phyloP scores from a whole-genome alignment of 2,113 vertebrate species.

The Micromys minutus region DNA sequence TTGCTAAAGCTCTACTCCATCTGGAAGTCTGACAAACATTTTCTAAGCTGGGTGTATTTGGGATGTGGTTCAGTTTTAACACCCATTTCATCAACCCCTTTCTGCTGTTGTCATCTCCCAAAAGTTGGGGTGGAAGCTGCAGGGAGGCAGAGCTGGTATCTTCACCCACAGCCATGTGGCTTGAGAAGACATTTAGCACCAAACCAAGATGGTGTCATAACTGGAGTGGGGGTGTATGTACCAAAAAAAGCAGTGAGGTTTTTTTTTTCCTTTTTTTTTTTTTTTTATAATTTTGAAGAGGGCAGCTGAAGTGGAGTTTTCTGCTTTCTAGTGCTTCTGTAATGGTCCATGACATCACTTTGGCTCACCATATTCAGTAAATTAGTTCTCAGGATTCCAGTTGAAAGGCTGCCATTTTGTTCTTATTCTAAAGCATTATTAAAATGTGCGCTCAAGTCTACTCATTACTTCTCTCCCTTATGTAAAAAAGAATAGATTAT shows the following conservation, averaged over 20 bases:
- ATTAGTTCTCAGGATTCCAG: conserved; percentile 25
- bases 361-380: conserved; percentile 38
- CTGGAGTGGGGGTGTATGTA: not conserved
- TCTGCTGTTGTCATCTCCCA: not conserved
- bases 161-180: conserved; percentile 32
- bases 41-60: not conserved
- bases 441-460: conserved; percentile 29
- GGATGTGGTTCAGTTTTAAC: conserved; percentile 25
- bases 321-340: conserved; percentile 18
- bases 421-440: conserved; percentile 8
- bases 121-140: not conserved
- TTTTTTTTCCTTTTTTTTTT: not conserved
- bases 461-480: conserved; percentile 18
- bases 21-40: conserved; percentile 8
- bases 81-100: not conserved
- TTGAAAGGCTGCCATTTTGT: not conserved
- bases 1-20: conserved; percentile 1
- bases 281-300: conserved; percentile 5
- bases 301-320: not conserved
- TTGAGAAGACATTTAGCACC: conserved; percentile 48
- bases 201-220: conserved; percentile 17
- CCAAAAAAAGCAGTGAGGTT: conserved; percentile 47
- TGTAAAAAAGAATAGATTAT: not conserved
- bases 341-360: conserved; percentile 47
- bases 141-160: not conserved